A percentile compares a stretch with the other conserved stretches of the same genome.
Conservation (phyloP, 2,797 vertebrate species). For the Chelon labrosus region DNA sequence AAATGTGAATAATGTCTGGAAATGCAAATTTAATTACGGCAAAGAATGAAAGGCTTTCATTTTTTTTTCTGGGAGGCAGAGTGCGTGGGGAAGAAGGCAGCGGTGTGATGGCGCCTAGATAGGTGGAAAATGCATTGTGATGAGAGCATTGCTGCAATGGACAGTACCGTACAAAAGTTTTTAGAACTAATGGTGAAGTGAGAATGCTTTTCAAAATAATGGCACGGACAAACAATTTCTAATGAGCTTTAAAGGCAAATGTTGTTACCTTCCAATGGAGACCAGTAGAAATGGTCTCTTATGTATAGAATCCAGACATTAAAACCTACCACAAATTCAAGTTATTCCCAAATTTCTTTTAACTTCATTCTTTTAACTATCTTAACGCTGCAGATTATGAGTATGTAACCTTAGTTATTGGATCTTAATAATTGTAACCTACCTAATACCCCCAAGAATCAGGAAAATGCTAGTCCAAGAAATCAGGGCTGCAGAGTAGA, state of each 20-base stretch:
- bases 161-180: background rate
- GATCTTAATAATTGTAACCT: too few species aligned
- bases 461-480: too few species aligned
- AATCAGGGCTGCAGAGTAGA: too few species aligned
- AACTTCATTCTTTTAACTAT: too few species aligned
- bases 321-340: too few species aligned
- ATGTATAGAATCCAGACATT: too few species aligned
- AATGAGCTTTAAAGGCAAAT: background rate
- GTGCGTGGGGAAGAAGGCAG: background rate
- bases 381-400: too few species aligned
- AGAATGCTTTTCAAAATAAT: background rate
- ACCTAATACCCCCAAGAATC: too few species aligned
- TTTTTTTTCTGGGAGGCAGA: background rate
- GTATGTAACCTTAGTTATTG: too few species aligned
- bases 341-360: too few species aligned
- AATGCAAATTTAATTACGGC: conserved; percentile 16
- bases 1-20: conserved; percentile 33
- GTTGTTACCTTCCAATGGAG: background rate
- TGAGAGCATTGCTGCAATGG: background rate
- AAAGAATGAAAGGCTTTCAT: background rate
- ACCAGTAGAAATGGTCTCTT: background rate
- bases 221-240: background rate
- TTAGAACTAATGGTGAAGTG: background rate
- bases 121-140: background rate
- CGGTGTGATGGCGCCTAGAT: background rate